phyloP scores from a whole-genome alignment of 2,888 invertebrate genomes.

The Octonoba sinensis region DNA sequence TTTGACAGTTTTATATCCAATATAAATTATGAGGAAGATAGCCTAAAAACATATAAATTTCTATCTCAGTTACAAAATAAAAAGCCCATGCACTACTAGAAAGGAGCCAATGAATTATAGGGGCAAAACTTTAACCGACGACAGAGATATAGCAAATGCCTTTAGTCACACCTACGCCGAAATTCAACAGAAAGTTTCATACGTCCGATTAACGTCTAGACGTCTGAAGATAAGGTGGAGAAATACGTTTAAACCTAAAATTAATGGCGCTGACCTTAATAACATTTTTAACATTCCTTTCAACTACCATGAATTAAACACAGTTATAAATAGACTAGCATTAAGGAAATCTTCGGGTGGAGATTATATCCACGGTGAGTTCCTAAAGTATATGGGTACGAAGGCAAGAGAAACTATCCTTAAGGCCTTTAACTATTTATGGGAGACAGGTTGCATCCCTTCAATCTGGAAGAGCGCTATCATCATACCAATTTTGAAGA shows the following conservation, averaged over 20 bases:
- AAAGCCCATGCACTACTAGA: no score
- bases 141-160: no score
- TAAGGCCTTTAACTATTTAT: slow-evolving; percentile 8
- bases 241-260: not conserved
- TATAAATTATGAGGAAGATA: no score
- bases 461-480: no score
- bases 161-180: not conserved
- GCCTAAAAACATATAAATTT: no score
- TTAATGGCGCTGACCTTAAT: not conserved
- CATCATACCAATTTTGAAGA: no score
- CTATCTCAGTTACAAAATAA: no score
- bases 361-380: not conserved
- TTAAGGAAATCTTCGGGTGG: not conserved
- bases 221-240: not conserved
- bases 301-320: not conserved
- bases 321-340: slow-evolving; percentile 3
- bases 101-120: no score
- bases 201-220: not conserved
- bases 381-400: slow-evolving; percentile 3
- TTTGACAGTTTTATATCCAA: no score
- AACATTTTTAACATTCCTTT: not conserved
- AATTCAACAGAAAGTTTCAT: not conserved
- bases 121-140: no score
- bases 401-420: not conserved
- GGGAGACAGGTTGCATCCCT: no score